Evolutionary conservation across 2,888 invertebrate genomes (phyloP), one percentile per base, ranked within the genome.

Genomic region (Griposia aprilina): DNA sequence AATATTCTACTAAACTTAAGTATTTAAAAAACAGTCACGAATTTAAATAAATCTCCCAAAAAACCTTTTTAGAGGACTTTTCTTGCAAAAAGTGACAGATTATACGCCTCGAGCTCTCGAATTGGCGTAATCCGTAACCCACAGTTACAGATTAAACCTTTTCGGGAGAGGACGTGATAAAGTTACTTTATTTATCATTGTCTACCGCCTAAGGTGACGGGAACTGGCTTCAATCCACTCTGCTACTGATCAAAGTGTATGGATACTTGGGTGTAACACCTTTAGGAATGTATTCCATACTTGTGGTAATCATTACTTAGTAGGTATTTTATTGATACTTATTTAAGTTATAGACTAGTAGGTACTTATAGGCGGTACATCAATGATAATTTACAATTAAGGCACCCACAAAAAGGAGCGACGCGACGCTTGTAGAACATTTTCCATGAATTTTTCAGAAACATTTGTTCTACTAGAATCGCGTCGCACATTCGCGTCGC

Each of bases 141-240:
- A 52, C 41, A 55, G 76, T 63, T 59, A 69, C 55, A 52, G 62
- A 84, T 84, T 70, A 84, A 59, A 62, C 17, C 30, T 50, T 76
- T 76, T 63, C 17, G 55, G 41, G 57, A 59, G 45, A 8, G 26
- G 65, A 57, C 76, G 66, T 85, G 76, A 82, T 30, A 76, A 78
- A 85, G 82, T 70, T 57, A 68, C 67, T 76, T 82, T 86, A 86
- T 84, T 85, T 84, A 63, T 78, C 82, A 68, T 10, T 63, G 73
- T 55, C 63, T 72, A 20, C 52, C 20, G n/a, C 17, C 15, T 2
- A 67, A 74, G 70, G 73, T 78, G 78, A 48, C 3, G 73, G 23
- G 17, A 2, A 48, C 50, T 30, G 52, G 45, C 41, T 23, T 59
- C 45, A 76, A 74, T 84, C 52, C 55, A 65, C 59, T 68, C 5